Evolutionary conservation across 2,113 vertebrate species (phyloP), one percentile per base, ranked within the genome.

Genomic region (Odontesthes bonariensis): DNA sequence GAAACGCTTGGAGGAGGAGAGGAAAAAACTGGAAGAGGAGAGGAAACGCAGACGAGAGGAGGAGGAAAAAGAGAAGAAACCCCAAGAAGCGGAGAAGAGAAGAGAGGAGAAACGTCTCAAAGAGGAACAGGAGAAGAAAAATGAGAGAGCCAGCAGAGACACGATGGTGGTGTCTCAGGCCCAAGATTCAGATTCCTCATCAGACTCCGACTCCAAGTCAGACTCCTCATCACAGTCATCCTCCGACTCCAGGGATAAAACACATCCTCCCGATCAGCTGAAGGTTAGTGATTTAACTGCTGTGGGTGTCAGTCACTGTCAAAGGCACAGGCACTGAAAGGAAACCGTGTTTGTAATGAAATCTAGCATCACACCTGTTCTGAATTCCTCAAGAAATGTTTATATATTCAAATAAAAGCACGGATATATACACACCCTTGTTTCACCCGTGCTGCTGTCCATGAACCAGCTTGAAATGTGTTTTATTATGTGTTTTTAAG

Each of bases 141-240:
- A 75, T 42, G 33, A 81, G 55, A 42, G 9, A 0, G 58, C 65
- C 38, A 62, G 9, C 8, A 70, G 73, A 79, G 63, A 35, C 22
- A 81, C 31, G 53, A 27, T 58, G 64, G 59, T n/a, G 38, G 66
- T 72, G 46, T 60, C 72, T 6, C 17, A 83, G 6, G 42, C 57
- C 22, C 87, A 80, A 72, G 86, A 91, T 42, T 83, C 82, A 16
- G 86, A 55, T n/a, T 93, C 94, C 32, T 92, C 91, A 44, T 95
- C 93, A 6, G 94, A 94, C 77, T 92, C 93, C 3, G 94, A 94
- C 78, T 93, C 93, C 58, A 90, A 83, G 58, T 90, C 91, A 2
- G 86, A 90, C 56, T 92, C 92, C 1, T 93, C 92, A 19, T 92
- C 94, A 32, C 79, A 10, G 11, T 90, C 86, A 8, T 92, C 85